A percentile compares a stretch with the other conserved stretches of the same genome.
These are phyloP conservation scores for Dendropsophus ebraccatus DNA, from an alignment of 2,113 vertebrate genomes.

Conservation along the genomic window DNA sequence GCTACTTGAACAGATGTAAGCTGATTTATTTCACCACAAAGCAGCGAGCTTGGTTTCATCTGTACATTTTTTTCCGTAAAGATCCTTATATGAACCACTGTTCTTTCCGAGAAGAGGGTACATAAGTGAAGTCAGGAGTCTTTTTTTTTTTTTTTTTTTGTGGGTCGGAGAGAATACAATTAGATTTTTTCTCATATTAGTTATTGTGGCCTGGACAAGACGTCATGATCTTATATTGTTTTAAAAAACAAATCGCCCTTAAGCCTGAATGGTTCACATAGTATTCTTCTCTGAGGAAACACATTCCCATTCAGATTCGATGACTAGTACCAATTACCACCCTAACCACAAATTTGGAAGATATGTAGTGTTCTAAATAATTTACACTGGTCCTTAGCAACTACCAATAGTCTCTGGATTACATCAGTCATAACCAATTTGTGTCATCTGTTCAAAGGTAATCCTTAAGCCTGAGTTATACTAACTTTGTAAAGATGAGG, in stretches of 20 bases:
- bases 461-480: conserved; percentile 30
- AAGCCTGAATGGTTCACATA: conserved; percentile 42
- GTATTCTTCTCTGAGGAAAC: conserved; percentile 38
- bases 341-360: conserved; percentile 53
- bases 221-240: conserved; percentile 48
- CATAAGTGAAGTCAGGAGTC: conserved; percentile 22
- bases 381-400: conserved; percentile 51
- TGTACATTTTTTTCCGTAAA: background rate
- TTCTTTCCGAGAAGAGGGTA: conserved; percentile 48
- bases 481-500: background rate
- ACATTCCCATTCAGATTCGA: conserved; percentile 39
- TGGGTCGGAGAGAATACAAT: conserved; percentile 43
- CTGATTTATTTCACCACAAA: conserved; percentile 8
- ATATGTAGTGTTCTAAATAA: conserved; percentile 31
- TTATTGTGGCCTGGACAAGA: conserved; percentile 52
- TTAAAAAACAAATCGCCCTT: conserved; percentile 47
- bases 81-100: conserved; percentile 32
- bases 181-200: conserved; percentile 51
- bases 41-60: background rate
- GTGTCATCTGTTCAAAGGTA: conserved; percentile 27
- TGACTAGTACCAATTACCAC: conserved; percentile 55
- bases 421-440: conserved; percentile 11
- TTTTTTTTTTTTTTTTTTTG: conserved; percentile 4
- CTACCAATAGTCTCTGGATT: conserved; percentile 39
- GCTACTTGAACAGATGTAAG: conserved; percentile 14